Evolutionary conservation across 2,797 vertebrate species (phyloP).

Genomic region (Ptychadena robeensis): DNA sequence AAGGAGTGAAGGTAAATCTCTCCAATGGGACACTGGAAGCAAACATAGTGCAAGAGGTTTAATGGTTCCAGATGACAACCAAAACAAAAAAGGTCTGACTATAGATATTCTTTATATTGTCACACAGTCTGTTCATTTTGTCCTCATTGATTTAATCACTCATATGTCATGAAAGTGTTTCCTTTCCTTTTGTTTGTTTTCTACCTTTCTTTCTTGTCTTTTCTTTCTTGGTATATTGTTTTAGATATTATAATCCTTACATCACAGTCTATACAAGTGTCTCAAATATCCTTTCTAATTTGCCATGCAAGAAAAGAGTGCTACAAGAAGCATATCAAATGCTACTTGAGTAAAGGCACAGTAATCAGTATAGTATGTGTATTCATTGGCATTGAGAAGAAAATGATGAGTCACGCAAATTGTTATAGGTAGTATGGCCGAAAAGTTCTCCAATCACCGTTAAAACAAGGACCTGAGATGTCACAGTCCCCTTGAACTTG

Average conservation of each 20-base stretch:
- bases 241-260: neutral
- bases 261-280: neutral
- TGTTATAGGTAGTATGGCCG: neutral
- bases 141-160: neutral
- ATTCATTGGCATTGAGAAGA: neutral
- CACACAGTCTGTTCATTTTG: neutral
- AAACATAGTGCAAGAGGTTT: too few relatives aligned
- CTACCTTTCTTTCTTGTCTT: neutral
- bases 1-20: too few relatives aligned
- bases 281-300: slow-evolving; percentile 4
- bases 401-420: neutral
- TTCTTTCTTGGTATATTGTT: neutral
- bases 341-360: slow-evolving; percentile 11
- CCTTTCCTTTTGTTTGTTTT: neutral
- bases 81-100: neutral
- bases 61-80: too few relatives aligned
- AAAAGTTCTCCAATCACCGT: neutral
- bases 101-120: neutral
- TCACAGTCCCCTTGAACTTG: neutral
- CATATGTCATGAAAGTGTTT: neutral
- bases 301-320: slow-evolving; percentile 12
- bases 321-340: slow-evolving; percentile 15
- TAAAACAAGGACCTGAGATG: neutral
- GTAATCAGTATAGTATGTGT: neutral
- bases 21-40: too few relatives aligned